Percentiles rank a stretch among this genome's conserved stretches.
phyloP scores from a whole-genome alignment of 92 coral and sea anemone genomes.

The Zoanthus gigantus region DNA sequence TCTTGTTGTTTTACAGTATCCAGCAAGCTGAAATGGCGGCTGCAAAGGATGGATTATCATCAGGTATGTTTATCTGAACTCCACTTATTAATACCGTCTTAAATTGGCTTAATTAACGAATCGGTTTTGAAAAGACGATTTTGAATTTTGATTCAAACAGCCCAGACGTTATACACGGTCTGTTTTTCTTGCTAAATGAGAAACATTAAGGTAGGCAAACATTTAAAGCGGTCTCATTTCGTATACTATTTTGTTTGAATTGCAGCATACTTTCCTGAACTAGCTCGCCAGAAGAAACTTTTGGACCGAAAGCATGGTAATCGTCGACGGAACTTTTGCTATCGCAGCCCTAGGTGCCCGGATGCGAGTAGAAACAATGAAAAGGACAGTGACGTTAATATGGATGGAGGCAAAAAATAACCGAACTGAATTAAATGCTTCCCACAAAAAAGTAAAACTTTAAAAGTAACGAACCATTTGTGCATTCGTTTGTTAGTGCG shows the following conservation, averaged over 20 bases:
- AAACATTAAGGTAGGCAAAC: background rate
- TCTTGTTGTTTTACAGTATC: slow-evolving; percentile 59
- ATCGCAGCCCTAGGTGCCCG: slow-evolving; percentile 61
- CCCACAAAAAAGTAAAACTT: slow-evolving; percentile 13
- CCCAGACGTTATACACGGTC: too few species aligned
- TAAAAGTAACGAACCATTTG: background rate
- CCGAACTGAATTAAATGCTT: background rate
- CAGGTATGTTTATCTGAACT: slow-evolving; percentile 70
- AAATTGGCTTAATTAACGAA: background rate
- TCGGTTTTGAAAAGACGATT: too few species aligned
- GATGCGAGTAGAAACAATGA: background rate
- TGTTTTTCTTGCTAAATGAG: too few species aligned
- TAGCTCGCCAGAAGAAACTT: slow-evolving; percentile 91
- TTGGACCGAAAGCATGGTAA: slow-evolving; percentile 82
- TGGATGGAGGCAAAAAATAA: background rate
- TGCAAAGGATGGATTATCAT: slow-evolving; percentile 85
- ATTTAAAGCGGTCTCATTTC: background rate
- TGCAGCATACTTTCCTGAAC: slow-evolving; percentile 92
- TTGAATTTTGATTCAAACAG: too few species aligned
- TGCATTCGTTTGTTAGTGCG: background rate
- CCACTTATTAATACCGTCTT: background rate
- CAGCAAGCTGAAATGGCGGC: slow-evolving; percentile 98
- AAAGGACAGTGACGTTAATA: background rate
- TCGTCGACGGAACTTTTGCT: slow-evolving; percentile 69
- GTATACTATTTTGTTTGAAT: background rate